These are phyloP conservation scores for Ambastaia sidthimunki DNA, from an alignment of 2,797 vertebrate species.

Conservation along the genomic window DNA sequence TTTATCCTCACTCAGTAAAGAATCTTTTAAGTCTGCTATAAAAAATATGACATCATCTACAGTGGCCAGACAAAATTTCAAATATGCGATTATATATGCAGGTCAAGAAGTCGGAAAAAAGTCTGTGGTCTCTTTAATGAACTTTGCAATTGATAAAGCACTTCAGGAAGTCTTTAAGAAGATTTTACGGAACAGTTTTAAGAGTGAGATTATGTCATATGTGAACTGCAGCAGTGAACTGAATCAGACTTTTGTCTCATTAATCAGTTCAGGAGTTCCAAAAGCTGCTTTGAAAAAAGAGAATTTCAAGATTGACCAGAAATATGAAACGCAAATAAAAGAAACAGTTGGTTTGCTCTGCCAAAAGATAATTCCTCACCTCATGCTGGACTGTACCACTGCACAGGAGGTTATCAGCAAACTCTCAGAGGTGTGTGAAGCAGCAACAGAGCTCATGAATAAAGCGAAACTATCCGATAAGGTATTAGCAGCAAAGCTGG, in stretches of 20 bases:
- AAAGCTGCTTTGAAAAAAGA: constrained; percentile 28
- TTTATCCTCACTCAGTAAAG: not conserved
- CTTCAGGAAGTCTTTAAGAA: constrained; percentile 29
- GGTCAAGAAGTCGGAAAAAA: constrained; percentile 40
- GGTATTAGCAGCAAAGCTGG: not conserved
- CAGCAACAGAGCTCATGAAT: constrained; percentile 13
- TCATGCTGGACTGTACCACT: constrained; percentile 25
- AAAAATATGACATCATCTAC: constrained; percentile 24
- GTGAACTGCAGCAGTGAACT: constrained; percentile 21
- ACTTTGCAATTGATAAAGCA: constrained; percentile 8
- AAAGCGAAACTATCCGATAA: not conserved
- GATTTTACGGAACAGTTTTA: constrained; percentile 19
- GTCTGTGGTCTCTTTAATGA: not conserved
- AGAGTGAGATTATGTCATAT: not conserved
- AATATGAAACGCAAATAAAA: constrained; percentile 15
- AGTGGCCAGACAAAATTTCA: constrained; percentile 14
- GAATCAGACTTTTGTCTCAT: not conserved
- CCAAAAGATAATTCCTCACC: not conserved
- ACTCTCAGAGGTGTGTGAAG: constrained; percentile 28
- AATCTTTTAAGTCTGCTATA: constrained; percentile 5
- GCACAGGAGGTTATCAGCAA: constrained; percentile 19
- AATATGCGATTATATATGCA: not conserved
- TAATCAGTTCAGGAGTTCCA: constrained; percentile 32
- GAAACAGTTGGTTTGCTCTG: not conserved
- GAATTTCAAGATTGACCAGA: constrained; percentile 38